Evolutionary conservation across 2,797 vertebrate species (phyloP).

Genomic region (Pangasius mekongensis): DNA sequence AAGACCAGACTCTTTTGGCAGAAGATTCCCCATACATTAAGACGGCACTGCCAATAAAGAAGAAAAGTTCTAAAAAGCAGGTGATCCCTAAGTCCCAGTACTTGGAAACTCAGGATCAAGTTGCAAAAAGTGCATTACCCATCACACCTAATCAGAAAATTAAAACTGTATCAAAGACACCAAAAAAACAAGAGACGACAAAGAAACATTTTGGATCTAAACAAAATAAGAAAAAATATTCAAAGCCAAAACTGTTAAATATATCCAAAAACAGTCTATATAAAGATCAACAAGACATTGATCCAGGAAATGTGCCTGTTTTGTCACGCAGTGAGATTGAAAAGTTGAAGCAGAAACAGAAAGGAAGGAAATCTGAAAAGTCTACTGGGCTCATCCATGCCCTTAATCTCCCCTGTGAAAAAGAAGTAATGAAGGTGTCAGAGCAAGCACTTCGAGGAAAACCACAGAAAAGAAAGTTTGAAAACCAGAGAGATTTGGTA

Average conservation of each 20-base stretch:
- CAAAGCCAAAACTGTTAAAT: slow-evolving; percentile 65
- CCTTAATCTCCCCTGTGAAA: slow-evolving; percentile 31
- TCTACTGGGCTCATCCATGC: slow-evolving; percentile 51
- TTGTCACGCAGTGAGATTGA: slow-evolving; percentile 42
- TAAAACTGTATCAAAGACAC: slow-evolving; percentile 48
- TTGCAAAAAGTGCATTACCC: not conserved
- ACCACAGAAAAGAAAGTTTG: slow-evolving; percentile 68
- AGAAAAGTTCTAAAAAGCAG: slow-evolving; percentile 49
- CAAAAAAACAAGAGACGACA: slow-evolving; percentile 68
- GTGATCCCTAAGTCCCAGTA: not conserved
- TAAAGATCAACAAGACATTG: slow-evolving; percentile 46
- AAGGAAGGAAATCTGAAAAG: slow-evolving; percentile 55
- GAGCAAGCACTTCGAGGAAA: slow-evolving; percentile 56
- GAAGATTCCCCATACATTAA: slow-evolving; percentile 8
- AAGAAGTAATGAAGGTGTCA: slow-evolving; percentile 48
- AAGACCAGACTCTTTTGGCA: not conserved
- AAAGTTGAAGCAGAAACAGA: slow-evolving; percentile 63
- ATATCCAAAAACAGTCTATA: slow-evolving; percentile 53
- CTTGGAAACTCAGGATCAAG: slow-evolving; percentile 15
- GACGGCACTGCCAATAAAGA: slow-evolving; percentile 40
- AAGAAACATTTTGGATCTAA: slow-evolving; percentile 72
- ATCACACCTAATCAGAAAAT: slow-evolving; percentile 20
- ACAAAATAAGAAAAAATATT: slow-evolving; percentile 71
- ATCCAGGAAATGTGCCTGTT: slow-evolving; percentile 32
- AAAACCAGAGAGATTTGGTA: slow-evolving; percentile 63